Base-by-base conservation (phyloP, 1,140 invertebrate genomes). In the Monomorium pharaonis region DNA sequence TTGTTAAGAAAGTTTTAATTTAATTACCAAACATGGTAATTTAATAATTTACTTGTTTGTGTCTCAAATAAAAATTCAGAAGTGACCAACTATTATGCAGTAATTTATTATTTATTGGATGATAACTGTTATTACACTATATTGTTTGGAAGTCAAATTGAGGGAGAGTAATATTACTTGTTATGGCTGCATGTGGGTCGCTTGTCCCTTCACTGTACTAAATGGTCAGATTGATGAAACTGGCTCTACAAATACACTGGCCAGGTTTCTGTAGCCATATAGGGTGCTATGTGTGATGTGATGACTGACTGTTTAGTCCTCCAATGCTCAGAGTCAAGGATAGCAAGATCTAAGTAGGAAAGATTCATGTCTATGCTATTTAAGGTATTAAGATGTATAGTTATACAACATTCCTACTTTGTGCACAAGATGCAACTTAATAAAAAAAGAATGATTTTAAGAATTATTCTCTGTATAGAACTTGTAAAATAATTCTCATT, bases 321-420 rank as follows among this genome's bases (percentile, higher is more conserved):
- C 54, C 44, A 56, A 12, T 63, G 42, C 51, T 69, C 76, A 63
- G 18, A 86, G 56, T 90, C 83, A 86, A 90, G 86, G 77, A 90
- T 69, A 90, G n/a, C 78, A 67, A 84, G 65, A 69, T 88, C 60
- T 54, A 74, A 84, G 74, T 70, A 69, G 70, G 62, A 27, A 85
- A 80, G 70, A 88, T 51, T 60, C 21, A 47, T 87, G 56, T 70
- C 21, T 89, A 83, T 74, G 24, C 78, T 72, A 33, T 58, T 78
- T 74, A 74, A 51, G 44, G 56, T 47, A 27, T 76, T 63, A 37
- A 51, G 3, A 10, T 70, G 12, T 81, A 72, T 21, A 72, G 18
- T 56, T 44, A 58, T 3, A 6, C 14, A 24, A 51, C n/a, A 37
- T 27, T 33, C 10, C 16, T 21, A 12, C 12, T 56, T 70, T 42